Percentiles rank a stretch among this genome's conserved stretches.
These are phyloP conservation scores for Peribatodes rhomboidaria DNA, from an alignment of 2,888 invertebrate species.

Conservation along the genomic window DNA sequence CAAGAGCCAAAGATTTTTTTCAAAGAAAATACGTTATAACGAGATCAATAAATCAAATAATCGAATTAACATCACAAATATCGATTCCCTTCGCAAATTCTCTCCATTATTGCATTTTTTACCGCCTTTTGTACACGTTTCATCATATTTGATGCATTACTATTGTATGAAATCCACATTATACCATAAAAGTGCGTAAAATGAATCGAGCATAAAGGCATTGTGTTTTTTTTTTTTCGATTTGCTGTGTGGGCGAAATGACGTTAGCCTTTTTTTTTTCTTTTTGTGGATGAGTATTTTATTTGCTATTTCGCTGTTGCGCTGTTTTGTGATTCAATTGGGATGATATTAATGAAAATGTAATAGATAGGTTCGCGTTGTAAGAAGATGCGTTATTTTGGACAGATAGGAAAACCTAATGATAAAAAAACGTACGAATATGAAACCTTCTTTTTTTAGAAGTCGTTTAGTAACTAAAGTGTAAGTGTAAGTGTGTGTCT, in stretches of 20 bases:
- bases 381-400: background rate
- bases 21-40: conserved; percentile 8
- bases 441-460: too few species aligned
- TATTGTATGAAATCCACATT: conserved; percentile 37
- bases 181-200: conserved; percentile 34
- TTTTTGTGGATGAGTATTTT: background rate
- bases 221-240: conserved; percentile 36
- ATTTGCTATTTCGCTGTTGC: conserved; percentile 22
- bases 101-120: conserved; percentile 36
- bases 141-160: conserved; percentile 36
- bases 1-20: too few species aligned
- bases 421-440: too few species aligned
- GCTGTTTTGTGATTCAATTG: conserved; percentile 4
- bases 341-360: conserved; percentile 15
- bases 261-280: conserved; percentile 20
- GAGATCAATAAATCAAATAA: conserved; percentile 31
- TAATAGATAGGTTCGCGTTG: conserved; percentile 4
- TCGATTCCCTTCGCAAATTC: conserved; percentile 28
- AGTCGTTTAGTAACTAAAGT: too few species aligned
- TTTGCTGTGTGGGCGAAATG: conserved; percentile 36
- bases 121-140: conserved; percentile 32
- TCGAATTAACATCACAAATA: conserved; percentile 35
- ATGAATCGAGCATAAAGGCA: conserved; percentile 36
- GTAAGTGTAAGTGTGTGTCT: too few species aligned
- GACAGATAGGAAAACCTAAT: too few species aligned